Evolutionary conservation across 2,797 vertebrate species (phyloP).

Genomic region (Bucorvus abyssinicus): DNA sequence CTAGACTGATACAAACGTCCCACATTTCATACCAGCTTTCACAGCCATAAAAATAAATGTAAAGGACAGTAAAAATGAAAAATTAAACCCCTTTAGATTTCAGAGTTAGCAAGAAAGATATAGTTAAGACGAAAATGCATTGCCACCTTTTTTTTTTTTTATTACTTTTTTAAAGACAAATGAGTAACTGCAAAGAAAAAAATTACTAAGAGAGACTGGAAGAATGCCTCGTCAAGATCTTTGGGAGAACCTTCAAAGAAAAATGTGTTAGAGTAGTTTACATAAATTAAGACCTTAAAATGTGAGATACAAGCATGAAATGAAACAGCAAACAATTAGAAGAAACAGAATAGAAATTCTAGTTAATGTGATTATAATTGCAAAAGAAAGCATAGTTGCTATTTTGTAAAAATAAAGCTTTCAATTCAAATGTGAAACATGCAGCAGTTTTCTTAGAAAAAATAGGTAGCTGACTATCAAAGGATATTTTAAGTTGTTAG

Average conservation of each 20-base stretch:
- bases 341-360: slow-evolving; percentile 70
- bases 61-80: slow-evolving; percentile 80
- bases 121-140: slow-evolving; percentile 67
- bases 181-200: slow-evolving; percentile 82
- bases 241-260: slow-evolving; percentile 86
- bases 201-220: slow-evolving; percentile 85
- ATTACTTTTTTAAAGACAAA: slow-evolving; percentile 73
- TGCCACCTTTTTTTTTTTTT: neutral
- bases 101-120: slow-evolving; percentile 72
- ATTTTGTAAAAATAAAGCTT: slow-evolving; percentile 55
- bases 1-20: slow-evolving; percentile 74
- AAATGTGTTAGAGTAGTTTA: slow-evolving; percentile 83
- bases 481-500: slow-evolving; percentile 50
- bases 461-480: slow-evolving; percentile 68
- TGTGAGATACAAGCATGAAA: slow-evolving; percentile 79
- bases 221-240: slow-evolving; percentile 82
- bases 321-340: slow-evolving; percentile 78
- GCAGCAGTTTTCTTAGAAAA: slow-evolving; percentile 74
- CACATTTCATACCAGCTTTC: slow-evolving; percentile 85
- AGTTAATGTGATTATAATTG: slow-evolving; percentile 55
- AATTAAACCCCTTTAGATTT: slow-evolving; percentile 76
- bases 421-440: slow-evolving; percentile 66
- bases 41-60: slow-evolving; percentile 84
- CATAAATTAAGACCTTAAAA: slow-evolving; percentile 79
- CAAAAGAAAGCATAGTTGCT: slow-evolving; percentile 63